Percentiles rank a stretch among this genome's conserved stretches.
These are phyloP conservation scores for Onychostoma macrolepis DNA, from an alignment of 2,113 vertebrate species.

Conservation along the genomic window DNA sequence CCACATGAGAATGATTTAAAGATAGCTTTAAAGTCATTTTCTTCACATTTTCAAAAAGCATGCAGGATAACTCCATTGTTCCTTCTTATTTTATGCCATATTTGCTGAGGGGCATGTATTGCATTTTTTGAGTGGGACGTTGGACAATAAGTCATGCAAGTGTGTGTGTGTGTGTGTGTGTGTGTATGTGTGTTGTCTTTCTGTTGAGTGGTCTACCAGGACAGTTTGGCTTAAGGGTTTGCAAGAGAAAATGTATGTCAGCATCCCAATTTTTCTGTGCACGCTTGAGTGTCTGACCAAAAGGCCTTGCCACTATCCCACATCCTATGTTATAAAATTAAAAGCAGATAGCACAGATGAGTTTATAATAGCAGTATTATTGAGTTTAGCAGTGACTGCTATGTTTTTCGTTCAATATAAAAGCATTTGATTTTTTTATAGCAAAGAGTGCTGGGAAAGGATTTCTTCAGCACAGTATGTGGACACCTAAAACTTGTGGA, in stretches of 20 bases:
- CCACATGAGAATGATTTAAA: not conserved
- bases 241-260: not conserved
- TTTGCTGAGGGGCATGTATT: not conserved
- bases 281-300: conserved; percentile 3
- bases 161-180: not conserved
- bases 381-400: not conserved
- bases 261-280: not conserved
- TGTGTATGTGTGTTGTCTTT: not conserved
- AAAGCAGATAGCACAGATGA: not conserved
- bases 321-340: not conserved
- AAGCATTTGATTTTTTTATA: not conserved
- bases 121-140: not conserved
- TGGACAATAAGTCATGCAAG: not conserved
- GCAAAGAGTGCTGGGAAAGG: conserved; percentile 42
- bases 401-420: not conserved
- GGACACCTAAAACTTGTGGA: conserved; percentile 46
- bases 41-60: not conserved
- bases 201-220: not conserved
- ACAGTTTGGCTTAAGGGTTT: not conserved
- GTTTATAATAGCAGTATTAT: not conserved
- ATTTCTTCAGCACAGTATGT: conserved; percentile 45
- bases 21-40: not conserved
- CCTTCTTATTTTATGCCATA: not conserved
- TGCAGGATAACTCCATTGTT: not conserved
- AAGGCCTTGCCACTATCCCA: not conserved